phyloP scores from a whole-genome alignment of 2,113 vertebrate species.

The Pampusana beccarii region DNA sequence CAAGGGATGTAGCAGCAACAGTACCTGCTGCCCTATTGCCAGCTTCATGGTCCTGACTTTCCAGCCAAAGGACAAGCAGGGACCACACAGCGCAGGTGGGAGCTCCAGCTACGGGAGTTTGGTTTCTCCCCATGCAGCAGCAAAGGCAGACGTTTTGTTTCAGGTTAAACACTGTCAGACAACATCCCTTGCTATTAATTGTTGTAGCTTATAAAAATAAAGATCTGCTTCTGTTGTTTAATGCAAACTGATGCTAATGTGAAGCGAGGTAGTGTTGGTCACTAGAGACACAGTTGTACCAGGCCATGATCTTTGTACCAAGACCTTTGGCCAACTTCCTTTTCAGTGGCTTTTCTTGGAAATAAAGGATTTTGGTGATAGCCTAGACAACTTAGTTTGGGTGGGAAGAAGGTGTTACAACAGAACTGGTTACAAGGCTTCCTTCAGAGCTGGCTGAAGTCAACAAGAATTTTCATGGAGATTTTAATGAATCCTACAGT shows the following conservation, averaged over 20 bases:
- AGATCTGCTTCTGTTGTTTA: not conserved
- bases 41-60: fast-evolving
- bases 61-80: not conserved
- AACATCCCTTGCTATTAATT: not conserved
- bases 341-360: not conserved
- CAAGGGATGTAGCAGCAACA: not conserved
- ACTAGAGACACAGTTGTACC: not conserved
- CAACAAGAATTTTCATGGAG: not conserved
- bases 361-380: not conserved
- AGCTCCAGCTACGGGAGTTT: not conserved
- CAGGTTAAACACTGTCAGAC: not conserved
- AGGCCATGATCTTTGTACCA: not conserved
- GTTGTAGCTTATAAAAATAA: not conserved
- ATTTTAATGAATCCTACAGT: not conserved
- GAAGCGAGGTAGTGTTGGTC: not conserved
- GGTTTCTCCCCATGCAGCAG: not conserved
- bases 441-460: not conserved
- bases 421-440: not conserved
- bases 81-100: not conserved
- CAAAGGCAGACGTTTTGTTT: not conserved
- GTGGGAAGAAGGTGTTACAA: not conserved
- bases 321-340: not conserved
- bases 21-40: not conserved
- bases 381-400: not conserved
- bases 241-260: not conserved